These are phyloP conservation scores for Fulica atra DNA, from an alignment of 2,113 vertebrate genomes.

Conservation along the genomic window DNA sequence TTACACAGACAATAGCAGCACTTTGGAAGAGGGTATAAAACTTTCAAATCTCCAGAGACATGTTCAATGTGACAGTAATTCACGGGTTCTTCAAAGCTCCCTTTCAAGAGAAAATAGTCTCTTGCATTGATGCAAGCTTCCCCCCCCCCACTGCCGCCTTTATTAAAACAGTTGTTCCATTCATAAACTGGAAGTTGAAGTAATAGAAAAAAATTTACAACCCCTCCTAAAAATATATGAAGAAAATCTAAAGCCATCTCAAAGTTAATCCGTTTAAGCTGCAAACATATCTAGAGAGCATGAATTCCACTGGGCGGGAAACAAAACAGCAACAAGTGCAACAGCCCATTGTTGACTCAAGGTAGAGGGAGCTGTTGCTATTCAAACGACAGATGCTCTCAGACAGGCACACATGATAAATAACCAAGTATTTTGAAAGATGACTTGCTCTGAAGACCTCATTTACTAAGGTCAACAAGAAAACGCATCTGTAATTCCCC, in stretches of 20 bases:
- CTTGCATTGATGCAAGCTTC: background rate
- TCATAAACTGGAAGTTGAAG: background rate
- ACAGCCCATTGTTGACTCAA: background rate
- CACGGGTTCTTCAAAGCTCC: background rate
- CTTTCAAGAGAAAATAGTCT: constrained; percentile 3
- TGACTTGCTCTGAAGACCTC: background rate
- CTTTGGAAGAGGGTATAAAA: constrained; percentile 12
- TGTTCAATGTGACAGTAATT: background rate
- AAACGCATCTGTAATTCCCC: constrained; percentile 4
- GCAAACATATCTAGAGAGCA: background rate
- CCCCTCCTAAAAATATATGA: background rate
- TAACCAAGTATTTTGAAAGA: constrained; percentile 20
- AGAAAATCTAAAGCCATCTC: background rate
- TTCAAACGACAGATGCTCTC: background rate
- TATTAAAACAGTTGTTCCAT: background rate
- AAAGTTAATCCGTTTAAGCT: background rate
- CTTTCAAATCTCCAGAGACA: background rate
- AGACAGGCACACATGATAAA: background rate
- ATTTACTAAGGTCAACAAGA: constrained; percentile 42
- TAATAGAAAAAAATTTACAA: background rate
- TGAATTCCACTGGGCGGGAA: background rate
- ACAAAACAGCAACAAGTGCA: background rate
- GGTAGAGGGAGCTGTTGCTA: constrained; percentile 50
- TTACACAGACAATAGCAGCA: constrained; percentile 6
- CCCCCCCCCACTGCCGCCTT: no score